Base-by-base conservation (phyloP, 2,113 vertebrate species). In the Arothron firmamentum region DNA sequence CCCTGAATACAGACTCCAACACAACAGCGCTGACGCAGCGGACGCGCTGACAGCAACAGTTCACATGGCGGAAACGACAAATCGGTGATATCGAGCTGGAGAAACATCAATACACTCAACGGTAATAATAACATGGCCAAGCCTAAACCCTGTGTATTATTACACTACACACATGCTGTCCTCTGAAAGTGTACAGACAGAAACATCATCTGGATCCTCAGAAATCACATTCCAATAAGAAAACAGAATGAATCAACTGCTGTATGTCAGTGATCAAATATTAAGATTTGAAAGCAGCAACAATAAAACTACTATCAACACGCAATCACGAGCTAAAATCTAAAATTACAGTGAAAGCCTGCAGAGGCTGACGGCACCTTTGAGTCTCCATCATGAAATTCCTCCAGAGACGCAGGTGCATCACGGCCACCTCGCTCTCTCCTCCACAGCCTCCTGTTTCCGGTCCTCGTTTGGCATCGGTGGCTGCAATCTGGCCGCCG, bases 371-470 rank as follows among this genome's bases (percentile, higher is more conserved):
- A 52, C 13, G 64, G 65, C 43, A 51, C 56, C 23, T 45, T 17
- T 25, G 63, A 28, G 59, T 67, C 60, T 58, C 25, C 25, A 5
- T 70, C 18, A 7, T 69, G 69, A 72, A 49, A 64, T 59, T 6
- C 59, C 52, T 59, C 19, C 41, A 34, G 66, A 60, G 42, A 57
- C 76, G 31, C 66, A 80, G 81, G 74, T 76, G 76, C 76, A 67
- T 63, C 45, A n/a, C 42, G 62, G 43, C 58, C 28, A 55, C 23
- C 20, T 28, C 19, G 6, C 18, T 14, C 6, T 18, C 23, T 6
- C 21, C 50, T 12, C 17, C 8, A 1, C 34, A 28, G 34, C 47
- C 17, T 31, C 15, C 38, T 28, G 13, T 2, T 59, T 56, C 42
- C 19, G 58, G 53, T 38, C 34, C 34, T 38, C 34, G 61, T 31